A percentile compares a stretch with the other conserved stretches of the same genome.
phyloP scores from a whole-genome alignment of 2,888 invertebrate genomes.

The Lasioglossum figueresi region DNA sequence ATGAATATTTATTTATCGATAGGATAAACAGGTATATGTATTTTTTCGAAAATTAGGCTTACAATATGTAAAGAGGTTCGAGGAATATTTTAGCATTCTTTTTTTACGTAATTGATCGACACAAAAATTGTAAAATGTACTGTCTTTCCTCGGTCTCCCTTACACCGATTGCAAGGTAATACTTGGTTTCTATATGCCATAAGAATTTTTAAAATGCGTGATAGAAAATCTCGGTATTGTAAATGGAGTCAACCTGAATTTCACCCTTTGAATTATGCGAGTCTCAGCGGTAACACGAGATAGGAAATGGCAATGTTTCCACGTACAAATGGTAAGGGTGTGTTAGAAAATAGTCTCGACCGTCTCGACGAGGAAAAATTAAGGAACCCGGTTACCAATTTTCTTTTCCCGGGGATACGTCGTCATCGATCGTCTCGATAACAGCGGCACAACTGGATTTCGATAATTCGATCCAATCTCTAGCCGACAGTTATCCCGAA shows the following conservation, averaged over 20 bases:
- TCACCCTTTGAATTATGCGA: not conserved
- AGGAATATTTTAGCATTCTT: not conserved
- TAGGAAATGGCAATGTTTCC: not conserved
- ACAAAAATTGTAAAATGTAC: not conserved
- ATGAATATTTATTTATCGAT: not conserved
- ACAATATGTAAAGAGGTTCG: not conserved
- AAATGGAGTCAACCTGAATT: not conserved
- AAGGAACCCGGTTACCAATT: not conserved
- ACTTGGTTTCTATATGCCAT: not conserved
- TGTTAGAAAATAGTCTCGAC: not conserved
- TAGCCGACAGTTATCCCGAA: not conserved
- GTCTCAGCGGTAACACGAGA: not conserved
- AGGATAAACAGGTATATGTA: not conserved
- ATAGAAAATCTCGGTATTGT: not conserved
- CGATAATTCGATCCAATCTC: constrained; percentile 13
- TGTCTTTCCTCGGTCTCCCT: not conserved
- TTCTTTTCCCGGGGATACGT: not conserved
- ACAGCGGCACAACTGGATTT: constrained; percentile 4
- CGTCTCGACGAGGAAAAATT: not conserved
- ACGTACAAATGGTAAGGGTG: not conserved
- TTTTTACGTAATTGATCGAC: not conserved
- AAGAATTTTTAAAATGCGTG: not conserved
- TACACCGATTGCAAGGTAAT: not conserved
- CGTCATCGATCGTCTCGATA: constrained; percentile 23
- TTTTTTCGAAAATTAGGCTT: not conserved